Evolutionary conservation across 1,140 invertebrate genomes (phyloP).

Genomic region (Akabosia matsudoensis): DNA sequence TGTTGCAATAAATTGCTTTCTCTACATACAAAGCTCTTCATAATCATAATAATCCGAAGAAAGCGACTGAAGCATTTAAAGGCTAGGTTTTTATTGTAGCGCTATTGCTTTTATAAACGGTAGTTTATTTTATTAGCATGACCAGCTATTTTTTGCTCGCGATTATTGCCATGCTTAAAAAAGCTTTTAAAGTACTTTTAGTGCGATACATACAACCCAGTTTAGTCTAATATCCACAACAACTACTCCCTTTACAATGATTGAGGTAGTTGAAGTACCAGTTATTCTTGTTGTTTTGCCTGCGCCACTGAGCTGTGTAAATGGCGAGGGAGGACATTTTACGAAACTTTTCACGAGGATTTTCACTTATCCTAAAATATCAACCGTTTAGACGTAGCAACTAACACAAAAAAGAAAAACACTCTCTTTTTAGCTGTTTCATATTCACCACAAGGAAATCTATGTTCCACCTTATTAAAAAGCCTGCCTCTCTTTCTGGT

Average conservation of each 20-base stretch:
- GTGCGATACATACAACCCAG: neutral
- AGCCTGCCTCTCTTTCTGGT: neutral
- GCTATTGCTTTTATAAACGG: too few relatives aligned
- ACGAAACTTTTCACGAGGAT: slow-evolving; percentile 4
- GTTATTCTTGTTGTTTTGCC: neutral
- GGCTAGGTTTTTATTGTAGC: too few relatives aligned
- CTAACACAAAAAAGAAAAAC: too few relatives aligned
- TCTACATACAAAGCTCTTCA: too few relatives aligned
- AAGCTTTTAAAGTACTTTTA: neutral
- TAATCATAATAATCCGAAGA: too few relatives aligned
- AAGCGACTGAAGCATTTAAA: too few relatives aligned
- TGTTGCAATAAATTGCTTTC: too few relatives aligned
- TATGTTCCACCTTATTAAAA: slow-evolving; percentile 9
- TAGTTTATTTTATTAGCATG: too few relatives aligned
- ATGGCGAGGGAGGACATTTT: too few relatives aligned
- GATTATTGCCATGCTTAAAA: neutral
- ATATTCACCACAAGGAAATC: slow-evolving; percentile 5
- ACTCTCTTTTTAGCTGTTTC: neutral
- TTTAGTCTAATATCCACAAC: neutral
- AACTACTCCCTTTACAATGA: neutral
- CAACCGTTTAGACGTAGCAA: neutral
- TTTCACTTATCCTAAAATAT: slow-evolving; percentile 6
- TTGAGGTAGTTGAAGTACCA: neutral
- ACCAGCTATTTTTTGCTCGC: neutral
- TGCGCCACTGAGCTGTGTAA: neutral